phyloP scores from a whole-genome alignment of 2,113 vertebrate species.

The Hydropotes inermis region DNA sequence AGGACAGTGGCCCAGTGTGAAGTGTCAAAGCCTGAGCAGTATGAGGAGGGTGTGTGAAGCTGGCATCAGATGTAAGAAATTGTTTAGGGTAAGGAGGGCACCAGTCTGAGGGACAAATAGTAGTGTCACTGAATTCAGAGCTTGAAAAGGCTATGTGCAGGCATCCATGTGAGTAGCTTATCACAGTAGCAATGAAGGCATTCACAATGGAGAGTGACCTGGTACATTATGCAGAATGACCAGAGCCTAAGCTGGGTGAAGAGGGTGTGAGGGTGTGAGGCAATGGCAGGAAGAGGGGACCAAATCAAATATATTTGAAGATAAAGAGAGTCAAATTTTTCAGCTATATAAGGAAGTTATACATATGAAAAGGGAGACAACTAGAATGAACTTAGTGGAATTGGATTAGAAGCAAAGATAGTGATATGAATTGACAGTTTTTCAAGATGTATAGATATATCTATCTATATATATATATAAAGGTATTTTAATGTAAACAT shows the following conservation, averaged over 20 bases:
- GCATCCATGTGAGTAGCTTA: background rate
- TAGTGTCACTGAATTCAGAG: background rate
- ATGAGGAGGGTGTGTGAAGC: background rate
- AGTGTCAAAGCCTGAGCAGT: background rate
- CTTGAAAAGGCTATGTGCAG: background rate
- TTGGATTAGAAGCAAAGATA: background rate
- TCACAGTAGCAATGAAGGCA: background rate
- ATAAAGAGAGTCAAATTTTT: background rate
- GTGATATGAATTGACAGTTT: background rate
- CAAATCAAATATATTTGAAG: background rate
- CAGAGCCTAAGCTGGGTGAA: background rate
- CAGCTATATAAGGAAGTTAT: background rate
- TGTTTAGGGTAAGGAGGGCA: background rate
- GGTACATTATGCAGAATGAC: background rate
- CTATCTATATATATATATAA: background rate
- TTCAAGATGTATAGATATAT: background rate
- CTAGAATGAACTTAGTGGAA: background rate
- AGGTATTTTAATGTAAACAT: background rate
- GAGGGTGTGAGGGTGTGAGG: background rate
- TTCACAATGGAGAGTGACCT: background rate
- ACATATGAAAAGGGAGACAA: background rate
- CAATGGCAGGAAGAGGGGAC: background rate
- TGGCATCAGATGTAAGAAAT: background rate
- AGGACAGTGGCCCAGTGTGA: background rate
- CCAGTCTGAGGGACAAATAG: background rate